Base-by-base conservation (phyloP, 1,140 invertebrate species). In the Pomacea maculata region DNA sequence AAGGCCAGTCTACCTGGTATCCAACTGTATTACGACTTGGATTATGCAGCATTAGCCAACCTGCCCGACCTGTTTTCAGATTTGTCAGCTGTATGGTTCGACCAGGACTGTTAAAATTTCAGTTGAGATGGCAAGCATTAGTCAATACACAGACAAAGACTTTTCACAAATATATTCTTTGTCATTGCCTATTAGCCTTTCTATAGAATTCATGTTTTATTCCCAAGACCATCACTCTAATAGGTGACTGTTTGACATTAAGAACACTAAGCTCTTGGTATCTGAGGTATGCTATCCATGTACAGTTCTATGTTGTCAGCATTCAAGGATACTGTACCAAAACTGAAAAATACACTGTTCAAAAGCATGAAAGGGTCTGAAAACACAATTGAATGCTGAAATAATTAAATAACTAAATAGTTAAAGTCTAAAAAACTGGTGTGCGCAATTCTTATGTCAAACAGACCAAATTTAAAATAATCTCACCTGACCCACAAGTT, bases 401-500 rank as follows among this genome's bases (percentile, higher is more conserved):
- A 15, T 21, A 74, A 17, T 21, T 17, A 74, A 4, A 11, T 2
- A 74, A 54, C 21, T 74, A 17, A 52, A 5, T 29, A 25, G n/a
- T 29, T 1, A 45, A 45, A 45, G 34, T 45, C 34, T 45, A 45
- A 2, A 45, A 45, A 45, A 45, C 34, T 45, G 34, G 34, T 45
- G 2, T 45, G 34, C 34, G 6, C 34, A 45, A 45, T 45, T 45
- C 34, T 45, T 45, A 45, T 1, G 34, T 45, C 34, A 45, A 45
- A 34, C 17, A n/a, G 7, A 25, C 12, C 7, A 80, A 21, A 71
- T 10, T 64, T 52, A 11, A 54, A 12, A 3, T 77, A 15, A 45
- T 25, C 61, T 80, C 82, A 88, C 88, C 86, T 89, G 68, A 89
- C 87, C 83, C 84, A 86, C 61, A 89, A 64, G 68, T 89, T 89